phyloP scores from a whole-genome alignment of 2,113 vertebrate genomes.

The Hystrix cristata region DNA sequence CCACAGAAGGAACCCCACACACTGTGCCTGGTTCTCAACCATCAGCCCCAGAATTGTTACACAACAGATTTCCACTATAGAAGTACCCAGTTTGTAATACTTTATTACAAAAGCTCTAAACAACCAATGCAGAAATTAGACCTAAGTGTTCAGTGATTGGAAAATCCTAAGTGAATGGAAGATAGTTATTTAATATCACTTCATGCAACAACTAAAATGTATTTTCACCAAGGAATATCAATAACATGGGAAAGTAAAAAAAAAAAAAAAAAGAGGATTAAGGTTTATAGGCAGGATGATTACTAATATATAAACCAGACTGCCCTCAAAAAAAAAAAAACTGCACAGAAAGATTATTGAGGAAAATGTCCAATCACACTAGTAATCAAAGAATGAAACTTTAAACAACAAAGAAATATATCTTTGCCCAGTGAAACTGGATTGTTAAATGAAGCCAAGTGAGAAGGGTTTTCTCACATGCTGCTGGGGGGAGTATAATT shows the following conservation, averaged over 20 bases:
- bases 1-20: neutral
- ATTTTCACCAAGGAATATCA: neutral
- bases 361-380: neutral
- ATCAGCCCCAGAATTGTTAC: neutral
- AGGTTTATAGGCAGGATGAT: neutral
- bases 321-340: neutral
- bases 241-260: constrained; percentile 4
- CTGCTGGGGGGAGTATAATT: neutral
- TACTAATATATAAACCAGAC: neutral
- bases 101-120: neutral
- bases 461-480: neutral
- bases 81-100: no score
- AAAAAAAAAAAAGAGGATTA: neutral
- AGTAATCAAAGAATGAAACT: neutral
- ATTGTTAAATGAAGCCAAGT: neutral
- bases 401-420: neutral
- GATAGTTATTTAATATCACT: neutral
- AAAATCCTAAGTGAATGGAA: neutral
- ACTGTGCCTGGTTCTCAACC: no score
- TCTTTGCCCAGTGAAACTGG: neutral
- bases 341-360: neutral
- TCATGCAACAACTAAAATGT: neutral
- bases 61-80: neutral
- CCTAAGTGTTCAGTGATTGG: neutral
- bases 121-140: neutral